Percentiles rank a stretch among this genome's conserved stretches.
Evolutionary conservation across 2,888 invertebrate species (phyloP).

Genomic region (Ditula angustiorana): DNA sequence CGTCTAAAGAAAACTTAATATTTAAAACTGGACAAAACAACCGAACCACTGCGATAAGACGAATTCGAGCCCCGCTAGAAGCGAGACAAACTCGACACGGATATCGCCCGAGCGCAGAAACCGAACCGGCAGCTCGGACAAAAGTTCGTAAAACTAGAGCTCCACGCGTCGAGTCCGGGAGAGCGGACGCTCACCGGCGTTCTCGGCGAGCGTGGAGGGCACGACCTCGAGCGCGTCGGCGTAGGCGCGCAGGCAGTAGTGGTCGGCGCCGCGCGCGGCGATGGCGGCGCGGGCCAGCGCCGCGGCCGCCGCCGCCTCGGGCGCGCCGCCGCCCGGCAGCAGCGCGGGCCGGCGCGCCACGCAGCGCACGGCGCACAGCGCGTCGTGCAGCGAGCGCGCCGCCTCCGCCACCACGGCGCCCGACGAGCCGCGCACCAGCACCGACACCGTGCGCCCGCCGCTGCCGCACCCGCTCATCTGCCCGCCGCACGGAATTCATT

Average conservation of each 20-base stretch:
- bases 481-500: slow-evolving; percentile 1
- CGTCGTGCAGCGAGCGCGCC: slow-evolving; percentile 96
- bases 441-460: slow-evolving; percentile 96
- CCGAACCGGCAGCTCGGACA: no score
- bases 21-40: no score
- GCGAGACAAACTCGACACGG: no score
- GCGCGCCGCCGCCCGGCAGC: slow-evolving; percentile 98
- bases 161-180: neutral
- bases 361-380: slow-evolving; percentile 96
- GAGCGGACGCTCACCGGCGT: slow-evolving; percentile 66
- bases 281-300: slow-evolving; percentile 93
- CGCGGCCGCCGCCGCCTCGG: slow-evolving; percentile 97
- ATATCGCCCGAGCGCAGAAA: no score
- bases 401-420: slow-evolving; percentile 96
- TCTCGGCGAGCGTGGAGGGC: slow-evolving; percentile 81
- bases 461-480: slow-evolving; percentile 94
- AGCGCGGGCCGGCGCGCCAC: slow-evolving; percentile 96
- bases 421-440: slow-evolving; percentile 94
- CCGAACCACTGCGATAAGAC: no score
- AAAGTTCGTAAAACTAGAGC: no score
- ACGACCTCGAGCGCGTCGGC: slow-evolving; percentile 96
- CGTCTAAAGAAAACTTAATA: no score
- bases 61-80: no score
- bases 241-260: slow-evolving; percentile 97
- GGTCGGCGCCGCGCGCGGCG: slow-evolving; percentile 95